Evolutionary conservation across 2,113 vertebrate genomes (phyloP).

Genomic region (Upupa epops): DNA sequence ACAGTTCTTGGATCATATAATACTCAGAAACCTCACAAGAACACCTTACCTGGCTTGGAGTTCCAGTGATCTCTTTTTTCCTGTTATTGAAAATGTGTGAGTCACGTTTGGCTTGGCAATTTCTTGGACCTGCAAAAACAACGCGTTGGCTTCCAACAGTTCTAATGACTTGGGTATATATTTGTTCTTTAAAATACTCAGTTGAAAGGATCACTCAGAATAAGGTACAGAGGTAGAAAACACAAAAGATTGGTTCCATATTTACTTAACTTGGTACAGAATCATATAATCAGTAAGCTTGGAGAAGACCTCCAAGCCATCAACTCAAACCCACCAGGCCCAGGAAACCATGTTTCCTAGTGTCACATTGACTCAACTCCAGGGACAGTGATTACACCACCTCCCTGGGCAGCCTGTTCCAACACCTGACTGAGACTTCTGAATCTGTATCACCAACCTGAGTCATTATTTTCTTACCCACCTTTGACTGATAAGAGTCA

Average conservation of each 20-base stretch:
- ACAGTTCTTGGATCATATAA: not conserved
- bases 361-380: too few relatives aligned
- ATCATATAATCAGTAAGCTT: too few relatives aligned
- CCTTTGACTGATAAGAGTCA: not conserved
- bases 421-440: not conserved
- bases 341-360: too few relatives aligned
- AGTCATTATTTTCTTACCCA: not conserved
- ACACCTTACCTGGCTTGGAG: constrained; percentile 87
- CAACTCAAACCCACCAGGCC: too few relatives aligned
- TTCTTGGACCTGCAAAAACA: constrained; percentile 86
- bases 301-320: too few relatives aligned
- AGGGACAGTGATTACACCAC: too few relatives aligned
- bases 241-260: not conserved
- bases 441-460: not conserved
- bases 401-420: too few relatives aligned
- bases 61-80: constrained; percentile 90
- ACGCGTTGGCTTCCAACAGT: not conserved
- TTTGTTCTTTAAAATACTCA: not conserved
- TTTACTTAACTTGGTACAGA: not conserved
- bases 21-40: not conserved
- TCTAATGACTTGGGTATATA: not conserved
- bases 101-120: constrained; percentile 84
- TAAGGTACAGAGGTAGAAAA: not conserved
- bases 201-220: not conserved
- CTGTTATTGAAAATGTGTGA: constrained; percentile 87